Base-by-base conservation (phyloP, 2,888 invertebrate species). In the Dynastes tityus region DNA sequence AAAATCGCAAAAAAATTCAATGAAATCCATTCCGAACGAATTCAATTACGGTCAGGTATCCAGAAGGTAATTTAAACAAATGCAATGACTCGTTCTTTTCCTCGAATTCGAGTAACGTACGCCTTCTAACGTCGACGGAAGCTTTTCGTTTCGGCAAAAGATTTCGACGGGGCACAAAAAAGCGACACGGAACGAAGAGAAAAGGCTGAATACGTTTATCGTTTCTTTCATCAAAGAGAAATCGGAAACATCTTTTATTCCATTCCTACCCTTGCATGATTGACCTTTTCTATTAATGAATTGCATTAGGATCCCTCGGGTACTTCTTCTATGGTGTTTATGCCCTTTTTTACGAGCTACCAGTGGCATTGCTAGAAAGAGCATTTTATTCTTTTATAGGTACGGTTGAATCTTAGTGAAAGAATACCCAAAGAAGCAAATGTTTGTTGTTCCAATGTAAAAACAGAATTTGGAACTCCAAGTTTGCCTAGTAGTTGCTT, bases 161-260 rank as follows among this genome's bases (percentile, higher is more conserved):
- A 68, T 68, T 40, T 45, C 40, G 45, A 16, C 16, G 16, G 16
- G 22, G 32, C 16, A 58, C 29, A 70, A 70, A 49, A 49, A 68
- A 2, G 32, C 13, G 32, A 37, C 49, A 22, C 45, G 45, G 22
- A 45, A 32, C 32, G 53, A 29, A 55, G 55, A 37, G 68, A 51
- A 29, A 73, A 73, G 45, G 73, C 58, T 58, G 73, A 73, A 58
- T 58, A 58, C 55, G 37, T 73, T 75, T 63, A 51, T 61, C 75
- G 49, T 64, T 75, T 13, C 63, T 49, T 64, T 75, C 64, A 64
- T 75, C 75, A 75, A 75, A 75, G 75, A 49, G 75, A 65, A 75
- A 75, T 75, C 75, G 75, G 64, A 75, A 65, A 75, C 73, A 73
- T 58, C 73, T 58, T 58, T 73, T 73, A 73, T 73, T 73, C 73